These are phyloP conservation scores for Trichonephila clavata DNA, from an alignment of 1,140 invertebrate species.

Conservation along the genomic window DNA sequence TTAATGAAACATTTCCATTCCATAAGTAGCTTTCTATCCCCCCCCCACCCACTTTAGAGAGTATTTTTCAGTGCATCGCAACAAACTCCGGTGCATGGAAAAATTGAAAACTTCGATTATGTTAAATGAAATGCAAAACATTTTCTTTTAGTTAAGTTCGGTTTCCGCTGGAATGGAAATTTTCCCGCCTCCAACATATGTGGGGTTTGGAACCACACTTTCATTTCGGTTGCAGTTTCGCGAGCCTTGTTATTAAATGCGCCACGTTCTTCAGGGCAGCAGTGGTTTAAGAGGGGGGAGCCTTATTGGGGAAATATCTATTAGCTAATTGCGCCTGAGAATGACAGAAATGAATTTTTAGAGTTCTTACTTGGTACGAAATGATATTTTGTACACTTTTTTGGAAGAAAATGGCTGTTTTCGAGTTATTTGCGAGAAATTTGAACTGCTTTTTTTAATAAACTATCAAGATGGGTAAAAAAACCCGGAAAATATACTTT, in stretches of 20 bases:
- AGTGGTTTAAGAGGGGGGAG: background rate
- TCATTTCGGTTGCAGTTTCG: background rate
- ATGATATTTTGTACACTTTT: no score
- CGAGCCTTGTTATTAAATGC: constrained; percentile 43
- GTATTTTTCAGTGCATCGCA: constrained; percentile 50
- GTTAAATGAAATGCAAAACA: constrained; percentile 76
- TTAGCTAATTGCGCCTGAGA: background rate
- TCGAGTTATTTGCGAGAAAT: no score
- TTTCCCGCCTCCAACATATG: constrained; percentile 24
- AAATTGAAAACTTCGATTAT: constrained; percentile 75
- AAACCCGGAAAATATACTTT: no score
- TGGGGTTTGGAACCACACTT: background rate
- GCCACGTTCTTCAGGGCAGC: background rate
- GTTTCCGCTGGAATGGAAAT: constrained; percentile 71
- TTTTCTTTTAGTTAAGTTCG: constrained; percentile 72
- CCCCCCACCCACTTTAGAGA: background rate
- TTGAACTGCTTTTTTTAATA: no score
- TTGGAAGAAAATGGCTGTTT: no score
- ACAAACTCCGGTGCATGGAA: constrained; percentile 54
- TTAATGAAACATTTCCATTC: constrained; percentile 72
- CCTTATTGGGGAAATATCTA: background rate
- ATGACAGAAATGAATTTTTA: no score
- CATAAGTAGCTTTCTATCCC: background rate
- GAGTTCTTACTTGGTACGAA: no score
- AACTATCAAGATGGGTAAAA: no score